Conservation (phyloP, 23 tunicate genomes). For the Pegea sp. region DNA sequence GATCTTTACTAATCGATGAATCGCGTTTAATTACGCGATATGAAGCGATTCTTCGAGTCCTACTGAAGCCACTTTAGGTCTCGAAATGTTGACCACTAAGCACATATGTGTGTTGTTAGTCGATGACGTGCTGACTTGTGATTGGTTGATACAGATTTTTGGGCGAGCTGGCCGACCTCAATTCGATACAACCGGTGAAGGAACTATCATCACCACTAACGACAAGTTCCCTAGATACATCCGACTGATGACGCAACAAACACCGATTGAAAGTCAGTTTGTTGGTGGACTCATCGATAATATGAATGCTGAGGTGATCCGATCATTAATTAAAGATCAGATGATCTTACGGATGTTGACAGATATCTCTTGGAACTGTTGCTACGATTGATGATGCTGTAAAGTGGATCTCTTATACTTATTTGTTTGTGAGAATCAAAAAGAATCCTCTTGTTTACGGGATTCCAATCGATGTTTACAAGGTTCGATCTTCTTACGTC, state of each 20-base stretch:
- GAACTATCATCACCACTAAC: conserved; percentile 92
- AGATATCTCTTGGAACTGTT: conserved; percentile 73
- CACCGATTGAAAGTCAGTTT: conserved; percentile 94
- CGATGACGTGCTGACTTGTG: no score
- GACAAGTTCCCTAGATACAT: conserved; percentile 66
- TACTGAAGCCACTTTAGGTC: no score
- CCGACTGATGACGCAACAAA: conserved; percentile 65
- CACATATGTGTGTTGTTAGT: no score
- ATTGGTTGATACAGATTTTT: conserved; percentile 54
- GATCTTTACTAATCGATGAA: neutral
- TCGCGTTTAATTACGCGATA: no score
- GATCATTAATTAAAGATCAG: neutral
- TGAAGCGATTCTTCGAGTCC: no score
- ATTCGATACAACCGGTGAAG: conserved; percentile 96
- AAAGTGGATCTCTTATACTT: conserved; percentile 94
- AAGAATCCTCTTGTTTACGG: conserved; percentile 92
- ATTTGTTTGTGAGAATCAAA: conserved; percentile 41
- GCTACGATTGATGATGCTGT: conserved; percentile 88
- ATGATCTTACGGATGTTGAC: neutral
- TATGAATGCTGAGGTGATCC: conserved; percentile 75
- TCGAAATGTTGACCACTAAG: no score
- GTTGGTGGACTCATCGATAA: conserved; percentile 82
- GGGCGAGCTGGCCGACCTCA: conserved; percentile 99
- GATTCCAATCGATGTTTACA: no score
- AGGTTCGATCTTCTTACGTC: no score